A percentile compares a stretch with the other conserved stretches of the same genome.
Evolutionary conservation across 2,797 vertebrate genomes (phyloP).

Genomic region (Ctenochaetus hawaiiensis): DNA sequence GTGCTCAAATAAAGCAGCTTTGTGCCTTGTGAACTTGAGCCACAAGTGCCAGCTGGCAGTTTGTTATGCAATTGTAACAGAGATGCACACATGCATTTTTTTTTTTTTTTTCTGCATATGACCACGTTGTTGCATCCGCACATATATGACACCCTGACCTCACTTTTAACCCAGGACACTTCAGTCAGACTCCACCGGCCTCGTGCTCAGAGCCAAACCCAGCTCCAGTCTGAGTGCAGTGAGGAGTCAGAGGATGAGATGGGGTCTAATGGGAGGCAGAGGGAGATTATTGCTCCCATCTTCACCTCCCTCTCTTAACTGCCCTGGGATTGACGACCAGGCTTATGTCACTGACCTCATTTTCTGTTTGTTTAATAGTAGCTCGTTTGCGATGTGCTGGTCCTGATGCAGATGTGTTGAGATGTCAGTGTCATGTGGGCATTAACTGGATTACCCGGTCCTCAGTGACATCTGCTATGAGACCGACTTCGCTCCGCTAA

Average conservation of each 20-base stretch:
- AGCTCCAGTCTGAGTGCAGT: slow-evolving; percentile 38
- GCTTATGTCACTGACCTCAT: slow-evolving; percentile 76
- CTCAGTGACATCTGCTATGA: slow-evolving; percentile 7
- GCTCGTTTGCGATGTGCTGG: slow-evolving; percentile 39
- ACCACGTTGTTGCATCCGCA: slow-evolving; percentile 35
- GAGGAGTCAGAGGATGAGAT: slow-evolving; percentile 40
- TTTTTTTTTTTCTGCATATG: slow-evolving; percentile 10
- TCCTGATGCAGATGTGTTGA: slow-evolving; percentile 38
- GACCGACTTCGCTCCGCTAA: slow-evolving; percentile 5
- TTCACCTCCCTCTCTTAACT: slow-evolving; percentile 67
- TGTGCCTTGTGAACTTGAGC: slow-evolving; percentile 78
- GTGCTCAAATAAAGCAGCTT: slow-evolving; percentile 81
- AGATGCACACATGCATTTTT: slow-evolving; percentile 55
- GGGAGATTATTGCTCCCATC: slow-evolving; percentile 73
- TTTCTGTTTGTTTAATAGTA: slow-evolving; percentile 57
- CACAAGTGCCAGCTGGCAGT: slow-evolving; percentile 78
- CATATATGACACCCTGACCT: slow-evolving; percentile 36
- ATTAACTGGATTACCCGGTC: slow-evolving; percentile 9
- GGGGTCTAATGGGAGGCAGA: slow-evolving; percentile 54
- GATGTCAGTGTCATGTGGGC: slow-evolving; percentile 17
- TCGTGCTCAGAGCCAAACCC: slow-evolving; percentile 47
- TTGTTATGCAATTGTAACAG: slow-evolving; percentile 75
- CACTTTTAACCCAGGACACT: slow-evolving; percentile 26
- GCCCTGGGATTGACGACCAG: slow-evolving; percentile 56
- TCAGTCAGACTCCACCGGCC: slow-evolving; percentile 39